phyloP scores from a whole-genome alignment of 2,113 vertebrate genomes.

The Dissostichus mawsoni region DNA sequence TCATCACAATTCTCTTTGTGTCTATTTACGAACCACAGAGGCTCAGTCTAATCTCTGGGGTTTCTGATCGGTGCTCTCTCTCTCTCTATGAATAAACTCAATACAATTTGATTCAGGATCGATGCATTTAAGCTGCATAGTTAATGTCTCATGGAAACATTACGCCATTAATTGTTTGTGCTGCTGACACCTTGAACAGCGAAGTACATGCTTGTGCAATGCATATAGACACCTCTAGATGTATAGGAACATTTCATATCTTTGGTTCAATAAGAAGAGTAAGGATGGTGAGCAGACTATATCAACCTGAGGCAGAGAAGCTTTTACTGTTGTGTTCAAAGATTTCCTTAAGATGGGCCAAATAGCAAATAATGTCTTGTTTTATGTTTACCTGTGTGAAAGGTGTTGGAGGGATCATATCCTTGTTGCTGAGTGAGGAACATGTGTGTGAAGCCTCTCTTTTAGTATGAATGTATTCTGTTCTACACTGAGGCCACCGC shows the following conservation, averaged over 20 bases:
- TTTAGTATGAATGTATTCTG: conserved; percentile 11
- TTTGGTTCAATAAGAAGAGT: neutral
- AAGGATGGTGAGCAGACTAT: neutral
- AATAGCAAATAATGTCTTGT: conserved; percentile 8
- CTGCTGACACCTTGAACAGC: neutral
- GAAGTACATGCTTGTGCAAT: neutral
- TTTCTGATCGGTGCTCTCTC: conserved; percentile 13
- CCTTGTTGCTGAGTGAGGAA: neutral
- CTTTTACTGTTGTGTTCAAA: conserved; percentile 4
- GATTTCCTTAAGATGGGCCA: neutral
- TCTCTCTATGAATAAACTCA: conserved; percentile 20
- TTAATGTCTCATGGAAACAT: conserved; percentile 36
- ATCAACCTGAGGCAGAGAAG: conserved; percentile 1
- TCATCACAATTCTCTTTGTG: conserved; percentile 31
- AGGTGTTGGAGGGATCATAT: conserved; percentile 19
- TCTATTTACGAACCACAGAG: conserved; percentile 11
- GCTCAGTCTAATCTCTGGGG: conserved; percentile 37
- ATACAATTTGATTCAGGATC: conserved; percentile 32
- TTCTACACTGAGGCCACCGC: conserved; percentile 6
- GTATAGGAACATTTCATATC: neutral
- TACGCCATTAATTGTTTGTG: conserved; percentile 17
- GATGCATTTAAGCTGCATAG: conserved; percentile 41
- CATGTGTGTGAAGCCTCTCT: neutral
- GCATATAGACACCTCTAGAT: too few species aligned
- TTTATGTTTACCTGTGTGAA: conserved; percentile 5